Conservation (phyloP, 2,797 vertebrate species). For the Platalea minor region DNA sequence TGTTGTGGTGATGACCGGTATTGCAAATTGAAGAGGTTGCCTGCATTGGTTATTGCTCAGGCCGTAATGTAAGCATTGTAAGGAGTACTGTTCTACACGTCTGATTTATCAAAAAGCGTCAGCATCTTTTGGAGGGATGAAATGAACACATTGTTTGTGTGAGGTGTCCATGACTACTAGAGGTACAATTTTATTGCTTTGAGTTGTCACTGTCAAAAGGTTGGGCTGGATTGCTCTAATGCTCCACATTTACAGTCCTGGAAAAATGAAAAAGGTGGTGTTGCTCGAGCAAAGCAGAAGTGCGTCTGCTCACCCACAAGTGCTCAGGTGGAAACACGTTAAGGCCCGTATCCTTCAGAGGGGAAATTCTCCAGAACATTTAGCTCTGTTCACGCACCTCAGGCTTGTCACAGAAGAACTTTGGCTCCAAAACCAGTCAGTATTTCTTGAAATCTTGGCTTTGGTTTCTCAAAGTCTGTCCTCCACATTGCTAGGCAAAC, state of each 20-base stretch:
- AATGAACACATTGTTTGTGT: background rate
- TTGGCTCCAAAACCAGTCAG: background rate
- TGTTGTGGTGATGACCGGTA: background rate
- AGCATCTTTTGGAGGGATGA: background rate
- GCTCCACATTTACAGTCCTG: background rate
- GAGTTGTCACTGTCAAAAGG: background rate
- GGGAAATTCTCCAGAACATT: background rate
- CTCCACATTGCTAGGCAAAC: background rate
- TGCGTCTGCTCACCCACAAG: background rate
- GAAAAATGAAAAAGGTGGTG: background rate
- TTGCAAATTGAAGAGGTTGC: background rate
- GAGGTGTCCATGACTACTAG: background rate
- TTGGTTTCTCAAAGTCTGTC: background rate
- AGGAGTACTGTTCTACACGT: background rate
- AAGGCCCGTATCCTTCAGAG: background rate
- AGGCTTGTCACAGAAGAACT: background rate
- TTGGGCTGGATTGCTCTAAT: background rate
- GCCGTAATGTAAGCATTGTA: background rate
- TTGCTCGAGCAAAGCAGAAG: background rate
- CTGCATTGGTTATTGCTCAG: background rate
- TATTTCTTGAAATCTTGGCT: background rate
- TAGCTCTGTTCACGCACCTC: background rate
- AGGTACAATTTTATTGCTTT: background rate
- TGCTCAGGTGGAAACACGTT: background rate
- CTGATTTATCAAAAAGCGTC: background rate